Base-by-base conservation (phyloP, 2,888 invertebrate genomes). In the Eupithecia vulgata region DNA sequence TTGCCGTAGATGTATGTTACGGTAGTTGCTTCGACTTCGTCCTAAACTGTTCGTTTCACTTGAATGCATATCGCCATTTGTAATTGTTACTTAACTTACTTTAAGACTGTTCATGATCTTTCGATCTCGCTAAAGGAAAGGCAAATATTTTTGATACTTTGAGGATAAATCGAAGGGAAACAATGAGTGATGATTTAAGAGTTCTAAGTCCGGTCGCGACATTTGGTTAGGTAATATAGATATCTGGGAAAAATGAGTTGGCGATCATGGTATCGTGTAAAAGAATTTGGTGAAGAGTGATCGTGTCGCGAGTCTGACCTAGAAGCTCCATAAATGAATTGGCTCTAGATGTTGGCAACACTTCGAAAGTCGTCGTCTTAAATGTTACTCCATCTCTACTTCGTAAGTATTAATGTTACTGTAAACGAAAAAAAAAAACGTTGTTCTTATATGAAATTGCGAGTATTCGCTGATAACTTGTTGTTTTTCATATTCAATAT, bases 141-240 rank as follows among this genome's bases (percentile, higher is more conserved):
- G 94, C 93, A 91, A 91, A 94, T 94, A 94, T 94, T 94, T 94
- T 94, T 94, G 94, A 94, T 94, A 94, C 94, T 91, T 91, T 91
- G 93, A 91, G 90, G 90, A 89, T 88, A 90, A 30, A 92, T 93
- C 92, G 91, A 91, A 90, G 91, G 92, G 93, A 92, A 94, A 93
- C 92, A 91, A 88, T 89, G 88, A 86, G 83, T 84, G 85, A 85
- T 81, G 79, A 77, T 68, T 66, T 79, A 76, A 70, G 71, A 74
- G 75, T 67, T 77, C 72, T 68, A 67, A 77, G 71, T 75, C 52
- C 62, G 72, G 71, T 70, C 71, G 69, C 71, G 62, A 74, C 45
- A 74, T 65, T 76, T 65, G 74, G 69, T 71, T 70, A 71, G 78
- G 59, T 67, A 62, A 75, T 37, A 10, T 37, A n/a, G 40, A 65